These are phyloP conservation scores for Myotis myotis DNA, from an alignment of 2,797 vertebrate species.

Conservation along the genomic window DNA sequence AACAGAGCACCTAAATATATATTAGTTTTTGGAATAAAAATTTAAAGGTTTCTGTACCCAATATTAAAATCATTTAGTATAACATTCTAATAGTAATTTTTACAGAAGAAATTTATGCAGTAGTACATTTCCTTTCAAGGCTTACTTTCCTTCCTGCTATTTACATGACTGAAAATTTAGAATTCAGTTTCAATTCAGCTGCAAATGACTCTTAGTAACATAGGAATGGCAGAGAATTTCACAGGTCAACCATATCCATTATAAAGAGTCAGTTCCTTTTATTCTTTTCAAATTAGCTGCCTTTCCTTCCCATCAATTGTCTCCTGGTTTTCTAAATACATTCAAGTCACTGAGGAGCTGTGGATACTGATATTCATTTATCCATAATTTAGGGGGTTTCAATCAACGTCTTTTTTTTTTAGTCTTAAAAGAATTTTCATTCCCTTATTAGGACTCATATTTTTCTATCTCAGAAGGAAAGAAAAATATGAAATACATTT, in stretches of 20 bases:
- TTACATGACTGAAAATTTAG: conserved; percentile 32
- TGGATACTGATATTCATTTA: not conserved
- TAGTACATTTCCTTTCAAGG: not conserved
- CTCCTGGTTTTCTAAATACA: conserved; percentile 36
- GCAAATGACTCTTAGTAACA: conserved; percentile 1
- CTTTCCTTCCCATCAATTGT: conserved; percentile 33
- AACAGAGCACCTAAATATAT: not conserved
- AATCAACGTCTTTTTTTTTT: not conserved
- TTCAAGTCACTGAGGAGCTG: not conserved
- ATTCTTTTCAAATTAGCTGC: conserved; percentile 52
- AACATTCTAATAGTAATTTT: not conserved
- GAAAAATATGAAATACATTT: not conserved
- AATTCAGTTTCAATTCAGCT: conserved; percentile 36
- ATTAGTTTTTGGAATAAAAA: not conserved
- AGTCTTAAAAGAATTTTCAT: not conserved
- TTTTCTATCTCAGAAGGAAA: not conserved
- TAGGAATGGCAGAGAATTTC: not conserved
- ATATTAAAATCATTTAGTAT: not conserved
- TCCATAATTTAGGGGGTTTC: not conserved
- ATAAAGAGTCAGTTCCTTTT: conserved; percentile 43
- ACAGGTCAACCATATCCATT: conserved; percentile 14
- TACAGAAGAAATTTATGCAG: not conserved
- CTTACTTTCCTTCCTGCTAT: not conserved
- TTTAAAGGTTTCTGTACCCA: not conserved
- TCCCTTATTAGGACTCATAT: not conserved